Percentiles rank a stretch among this genome's conserved stretches.
phyloP scores from a whole-genome alignment of 1,140 invertebrate species.

The Brachionus koreanus region DNA sequence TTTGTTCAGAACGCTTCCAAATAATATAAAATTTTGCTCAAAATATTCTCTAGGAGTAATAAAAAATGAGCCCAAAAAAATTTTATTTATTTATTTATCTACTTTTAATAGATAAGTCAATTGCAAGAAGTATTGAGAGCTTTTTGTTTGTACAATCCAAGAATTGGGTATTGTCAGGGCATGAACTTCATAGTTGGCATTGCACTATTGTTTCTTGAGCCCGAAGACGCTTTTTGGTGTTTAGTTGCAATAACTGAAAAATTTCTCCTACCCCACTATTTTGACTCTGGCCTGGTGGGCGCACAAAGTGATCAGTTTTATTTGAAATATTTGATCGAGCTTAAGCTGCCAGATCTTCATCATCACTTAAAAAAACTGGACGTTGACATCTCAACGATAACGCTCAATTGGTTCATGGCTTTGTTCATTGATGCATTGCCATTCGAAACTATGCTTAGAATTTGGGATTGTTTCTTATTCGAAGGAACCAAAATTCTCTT shows the following conservation, averaged over 20 bases:
- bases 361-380: constrained; percentile 59
- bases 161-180: constrained; percentile 62
- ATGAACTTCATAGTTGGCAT: constrained; percentile 64
- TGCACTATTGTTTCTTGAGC: constrained; percentile 60
- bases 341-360: constrained; percentile 58
- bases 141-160: constrained; percentile 61
- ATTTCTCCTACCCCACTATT: constrained; percentile 60
- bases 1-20: constrained; percentile 61
- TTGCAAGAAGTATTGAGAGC: constrained; percentile 60
- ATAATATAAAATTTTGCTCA: constrained; percentile 60
- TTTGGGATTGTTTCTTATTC: constrained; percentile 59
- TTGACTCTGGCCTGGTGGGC: constrained; percentile 61
- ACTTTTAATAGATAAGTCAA: constrained; percentile 56
- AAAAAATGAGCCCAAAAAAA: neutral
- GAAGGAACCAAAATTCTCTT: constrained; percentile 59
- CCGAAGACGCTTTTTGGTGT: constrained; percentile 62
- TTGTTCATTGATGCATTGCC: constrained; percentile 63
- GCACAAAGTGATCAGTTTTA: constrained; percentile 62
- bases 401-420: constrained; percentile 63
- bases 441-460: constrained; percentile 59
- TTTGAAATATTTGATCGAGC: constrained; percentile 59
- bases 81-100: neutral
- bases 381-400: constrained; percentile 62
- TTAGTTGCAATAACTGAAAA: constrained; percentile 61
- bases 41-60: constrained; percentile 59